Conservation (phyloP, 2,888 invertebrate genomes). For the Venustoraphidia nigricollis region DNA sequence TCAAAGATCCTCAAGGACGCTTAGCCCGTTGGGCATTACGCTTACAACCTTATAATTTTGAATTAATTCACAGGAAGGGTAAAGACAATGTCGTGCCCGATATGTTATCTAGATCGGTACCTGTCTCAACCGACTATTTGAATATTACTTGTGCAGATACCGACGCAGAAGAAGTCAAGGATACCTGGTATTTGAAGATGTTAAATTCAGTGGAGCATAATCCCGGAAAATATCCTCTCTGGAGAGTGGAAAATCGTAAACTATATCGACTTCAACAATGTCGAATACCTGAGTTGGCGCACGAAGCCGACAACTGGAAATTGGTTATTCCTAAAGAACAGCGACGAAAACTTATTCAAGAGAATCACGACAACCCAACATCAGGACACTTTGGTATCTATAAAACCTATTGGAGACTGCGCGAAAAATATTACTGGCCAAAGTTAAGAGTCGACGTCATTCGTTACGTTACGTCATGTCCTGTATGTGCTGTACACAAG, state of each 20-base stretch:
- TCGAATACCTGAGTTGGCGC: too few relatives aligned
- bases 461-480: too few relatives aligned
- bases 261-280: too few relatives aligned
- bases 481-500: too few relatives aligned
- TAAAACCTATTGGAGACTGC: neutral
- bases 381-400: neutral
- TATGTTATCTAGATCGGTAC: constrained; percentile 5
- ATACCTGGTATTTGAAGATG: neutral
- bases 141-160: too few relatives aligned
- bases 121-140: too few relatives aligned
- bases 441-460: neutral
- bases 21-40: too few relatives aligned
- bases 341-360: neutral
- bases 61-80: constrained; percentile 6
- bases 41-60: constrained; percentile 7
- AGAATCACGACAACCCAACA: neutral
- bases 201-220: neutral
- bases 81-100: constrained; percentile 5
- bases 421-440: neutral
- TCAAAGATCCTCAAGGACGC: constrained; percentile 10
- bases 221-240: neutral
- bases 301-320: too few relatives aligned
- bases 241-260: neutral
- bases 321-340: too few relatives aligned
- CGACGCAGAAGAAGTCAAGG: too few relatives aligned